Base-by-base conservation (phyloP, 2,113 vertebrate species). In the Elgaria multicarinata region DNA sequence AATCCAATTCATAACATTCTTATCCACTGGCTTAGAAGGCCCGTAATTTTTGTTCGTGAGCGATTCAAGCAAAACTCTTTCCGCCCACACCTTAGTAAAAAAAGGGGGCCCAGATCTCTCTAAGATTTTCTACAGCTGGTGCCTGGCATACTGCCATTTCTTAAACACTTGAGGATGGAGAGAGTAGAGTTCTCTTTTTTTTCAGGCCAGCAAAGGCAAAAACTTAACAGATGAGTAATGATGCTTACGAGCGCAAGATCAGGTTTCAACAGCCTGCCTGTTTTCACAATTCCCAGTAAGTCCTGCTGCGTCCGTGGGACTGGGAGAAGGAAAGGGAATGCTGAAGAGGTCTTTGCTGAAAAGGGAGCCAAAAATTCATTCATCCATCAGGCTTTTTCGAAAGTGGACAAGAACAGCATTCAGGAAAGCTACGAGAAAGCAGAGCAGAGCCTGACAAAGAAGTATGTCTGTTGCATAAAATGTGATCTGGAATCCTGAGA, bases 51-150 rank as follows among this genome's bases (percentile, higher is more conserved):
- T 24, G 39, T 42, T 55, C n/a, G 22, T 7, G 18, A 88, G 50
- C 26, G 28, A 62, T 82, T 81, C 55, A 72, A 69, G 44, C 87
- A 82, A 82, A 62, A 58, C 50, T 44, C n/a, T 72, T 74, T 72
- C 87, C 79, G 5, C 67, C 78, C 67, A 82, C 87, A 88, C 87
- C 72, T 78, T 79, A n/a, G 62, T 79, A 10, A 46, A 78, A 26
- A 44, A 66, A 95, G 91, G 75, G 46, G 55, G 66, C 55, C 84
- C 0, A 0, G 87, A 91, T 90, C 89, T 90, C 94, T 92, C 91
- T 89, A 94, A 94, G 93, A 93, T 93, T 88, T 92, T 89, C 88
- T 94, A 90, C 93, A 96, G 94, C 94, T 96, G 95, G 91, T 94
- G 94, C 91, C 91, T 92, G 95, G 95, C 84, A 42, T 69, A 72